A percentile compares a stretch with the other conserved stretches of the same genome.
These are phyloP conservation scores for Cetoscarus ocellatus DNA, from an alignment of 2,797 vertebrate genomes.

Conservation along the genomic window DNA sequence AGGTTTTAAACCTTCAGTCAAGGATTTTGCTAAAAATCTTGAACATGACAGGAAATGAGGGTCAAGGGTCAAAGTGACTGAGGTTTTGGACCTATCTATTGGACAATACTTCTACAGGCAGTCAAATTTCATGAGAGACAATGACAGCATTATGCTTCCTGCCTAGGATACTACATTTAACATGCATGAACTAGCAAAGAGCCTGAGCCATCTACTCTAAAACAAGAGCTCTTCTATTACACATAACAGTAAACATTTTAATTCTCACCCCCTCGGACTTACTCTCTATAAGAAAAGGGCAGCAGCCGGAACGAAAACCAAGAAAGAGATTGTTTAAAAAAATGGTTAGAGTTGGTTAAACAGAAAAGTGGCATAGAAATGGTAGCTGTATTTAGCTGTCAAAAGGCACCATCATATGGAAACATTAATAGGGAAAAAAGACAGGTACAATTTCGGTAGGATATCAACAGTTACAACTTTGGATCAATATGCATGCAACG, in stretches of 20 bases:
- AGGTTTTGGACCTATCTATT: conserved; percentile 10
- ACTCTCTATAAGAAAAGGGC: conserved; percentile 69
- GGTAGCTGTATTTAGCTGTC: background rate
- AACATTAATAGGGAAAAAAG: background rate
- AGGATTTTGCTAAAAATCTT: background rate
- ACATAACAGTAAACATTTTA: conserved; percentile 6
- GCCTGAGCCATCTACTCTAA: conserved; percentile 34
- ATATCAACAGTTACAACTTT: background rate
- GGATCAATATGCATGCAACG: conserved; percentile 36
- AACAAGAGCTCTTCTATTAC: conserved; percentile 3
- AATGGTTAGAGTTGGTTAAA: conserved; percentile 51
- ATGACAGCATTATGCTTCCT: background rate
- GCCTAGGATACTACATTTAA: background rate
- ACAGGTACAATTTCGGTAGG: background rate
- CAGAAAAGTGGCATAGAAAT: conserved; percentile 7
- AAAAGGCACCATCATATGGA: background rate
- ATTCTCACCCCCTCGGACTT: conserved; percentile 68
- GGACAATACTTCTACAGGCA: background rate
- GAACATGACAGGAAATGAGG: conserved; percentile 27
- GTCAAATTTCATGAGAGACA: conserved; percentile 10
- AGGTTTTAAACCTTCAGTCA: background rate
- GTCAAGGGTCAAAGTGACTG: conserved; percentile 3
- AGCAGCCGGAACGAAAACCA: conserved; percentile 52
- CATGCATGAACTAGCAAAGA: conserved; percentile 57
- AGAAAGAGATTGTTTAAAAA: conserved; percentile 64